phyloP scores from a whole-genome alignment of 2,113 vertebrate species.

The Alethe diademata region DNA sequence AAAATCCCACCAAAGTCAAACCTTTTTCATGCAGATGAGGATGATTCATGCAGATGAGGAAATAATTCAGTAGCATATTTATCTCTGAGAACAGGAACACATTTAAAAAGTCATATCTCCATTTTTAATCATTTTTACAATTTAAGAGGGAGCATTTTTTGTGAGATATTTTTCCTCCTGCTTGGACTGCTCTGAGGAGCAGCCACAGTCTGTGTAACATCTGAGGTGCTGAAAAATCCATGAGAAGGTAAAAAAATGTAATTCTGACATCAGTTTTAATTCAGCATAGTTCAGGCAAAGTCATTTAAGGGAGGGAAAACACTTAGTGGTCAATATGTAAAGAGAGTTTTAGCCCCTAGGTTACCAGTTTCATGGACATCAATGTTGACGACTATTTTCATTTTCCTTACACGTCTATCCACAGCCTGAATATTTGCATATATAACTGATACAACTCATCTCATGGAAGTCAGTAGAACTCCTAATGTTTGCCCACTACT shows the following conservation, averaged over 20 bases:
- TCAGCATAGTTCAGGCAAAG: background rate
- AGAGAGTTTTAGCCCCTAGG: background rate
- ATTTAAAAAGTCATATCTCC: background rate
- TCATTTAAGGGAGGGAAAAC: background rate
- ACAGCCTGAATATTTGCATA: background rate
- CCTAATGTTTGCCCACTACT: fast-evolving
- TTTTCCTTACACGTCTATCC: background rate
- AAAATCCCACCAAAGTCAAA: background rate
- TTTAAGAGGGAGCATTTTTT: background rate
- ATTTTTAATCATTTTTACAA: background rate
- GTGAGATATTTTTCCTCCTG: background rate
- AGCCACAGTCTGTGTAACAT: background rate
- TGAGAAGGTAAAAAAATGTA: background rate
- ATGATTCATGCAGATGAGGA: background rate
- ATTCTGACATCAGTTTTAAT: background rate
- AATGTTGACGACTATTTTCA: background rate
- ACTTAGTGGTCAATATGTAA: background rate
- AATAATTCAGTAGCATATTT: background rate
- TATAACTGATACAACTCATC: background rate
- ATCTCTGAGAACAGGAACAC: background rate
- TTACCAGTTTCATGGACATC: background rate
- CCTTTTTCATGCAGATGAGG: background rate
- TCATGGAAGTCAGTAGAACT: background rate
- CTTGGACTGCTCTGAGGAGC: background rate
- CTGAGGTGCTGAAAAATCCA: background rate